Percentiles rank a stretch among this genome's conserved stretches.
Evolutionary conservation across 2,113 vertebrate genomes (phyloP).

Genomic region (Trichomycterus rosablanca): DNA sequence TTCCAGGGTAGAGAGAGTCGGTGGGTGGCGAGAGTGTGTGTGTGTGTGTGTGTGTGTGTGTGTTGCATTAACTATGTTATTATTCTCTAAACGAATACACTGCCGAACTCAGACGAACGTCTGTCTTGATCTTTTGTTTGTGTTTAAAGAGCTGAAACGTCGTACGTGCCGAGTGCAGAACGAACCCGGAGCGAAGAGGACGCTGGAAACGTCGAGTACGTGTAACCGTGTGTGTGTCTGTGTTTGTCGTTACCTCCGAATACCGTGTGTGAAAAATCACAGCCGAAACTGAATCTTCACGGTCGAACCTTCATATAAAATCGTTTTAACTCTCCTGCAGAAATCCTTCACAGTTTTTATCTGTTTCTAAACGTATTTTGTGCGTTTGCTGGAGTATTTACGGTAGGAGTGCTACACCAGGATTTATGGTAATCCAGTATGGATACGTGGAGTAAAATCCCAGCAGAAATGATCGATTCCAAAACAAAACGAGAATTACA

Average conservation of each 20-base stretch:
- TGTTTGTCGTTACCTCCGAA: neutral
- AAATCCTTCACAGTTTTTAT: no score
- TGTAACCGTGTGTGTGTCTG: constrained; percentile 17
- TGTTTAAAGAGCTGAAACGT: constrained; percentile 5
- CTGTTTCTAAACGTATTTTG: no score
- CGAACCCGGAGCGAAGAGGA: no score
- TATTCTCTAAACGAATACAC: constrained; percentile 37
- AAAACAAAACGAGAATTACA: no score
- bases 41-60: constrained; percentile 1
- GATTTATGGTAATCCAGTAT: no score
- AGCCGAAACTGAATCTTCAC: no score
- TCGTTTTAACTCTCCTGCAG: no score
- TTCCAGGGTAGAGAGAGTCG: constrained; percentile 56
- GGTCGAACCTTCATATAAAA: no score
- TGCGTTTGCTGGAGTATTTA: no score
- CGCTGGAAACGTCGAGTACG: neutral
- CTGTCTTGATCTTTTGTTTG: neutral
- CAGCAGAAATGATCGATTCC: no score
- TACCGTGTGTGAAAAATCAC: neutral
- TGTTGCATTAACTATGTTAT: constrained; percentile 17
- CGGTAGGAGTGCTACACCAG: no score
- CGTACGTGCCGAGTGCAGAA: constrained; percentile 16
- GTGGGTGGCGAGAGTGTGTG: neutral
- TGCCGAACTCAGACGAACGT: constrained; percentile 20
- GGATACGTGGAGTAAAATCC: no score